Evolutionary conservation across 2,888 invertebrate species (phyloP).

Genomic region (Temnothorax unifasciatus): DNA sequence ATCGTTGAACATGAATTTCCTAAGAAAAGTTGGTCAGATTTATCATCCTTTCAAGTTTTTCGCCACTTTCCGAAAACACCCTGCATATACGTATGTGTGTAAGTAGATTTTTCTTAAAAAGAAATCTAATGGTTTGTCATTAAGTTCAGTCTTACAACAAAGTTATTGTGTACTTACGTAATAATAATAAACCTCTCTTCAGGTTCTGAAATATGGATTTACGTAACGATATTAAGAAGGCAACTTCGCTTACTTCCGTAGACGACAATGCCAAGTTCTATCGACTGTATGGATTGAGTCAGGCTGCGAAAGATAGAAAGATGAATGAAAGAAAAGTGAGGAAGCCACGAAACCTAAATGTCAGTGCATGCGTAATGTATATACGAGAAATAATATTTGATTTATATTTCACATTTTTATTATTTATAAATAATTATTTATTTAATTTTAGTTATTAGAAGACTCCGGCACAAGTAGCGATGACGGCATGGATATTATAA

Average conservation of each 20-base stretch:
- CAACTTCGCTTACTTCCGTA: conserved; percentile 2
- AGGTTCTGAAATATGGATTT: conserved; percentile 28
- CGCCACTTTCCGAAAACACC: background rate
- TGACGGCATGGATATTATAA: background rate
- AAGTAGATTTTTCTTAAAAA: no score
- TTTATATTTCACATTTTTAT: background rate
- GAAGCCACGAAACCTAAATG: conserved; percentile 29
- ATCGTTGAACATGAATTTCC: no score
- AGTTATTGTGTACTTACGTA: background rate
- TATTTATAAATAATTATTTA: conserved; percentile 14
- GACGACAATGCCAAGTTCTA: conserved; percentile 10
- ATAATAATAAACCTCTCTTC: background rate
- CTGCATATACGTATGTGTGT: no score
- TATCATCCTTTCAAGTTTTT: background rate
- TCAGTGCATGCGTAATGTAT: background rate
- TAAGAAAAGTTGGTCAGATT: background rate
- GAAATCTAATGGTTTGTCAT: background rate
- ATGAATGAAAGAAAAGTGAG: conserved; percentile 39
- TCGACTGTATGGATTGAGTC: conserved; percentile 14
- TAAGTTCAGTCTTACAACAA: background rate
- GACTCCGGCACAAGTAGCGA: background rate
- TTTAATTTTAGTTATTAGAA: conserved; percentile 44
- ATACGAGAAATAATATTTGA: background rate
- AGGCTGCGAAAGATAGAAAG: conserved; percentile 37
- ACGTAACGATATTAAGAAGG: conserved; percentile 21